Evolutionary conservation across 2,113 vertebrate species (phyloP).

Genomic region (Erythrolamprus reginae): DNA sequence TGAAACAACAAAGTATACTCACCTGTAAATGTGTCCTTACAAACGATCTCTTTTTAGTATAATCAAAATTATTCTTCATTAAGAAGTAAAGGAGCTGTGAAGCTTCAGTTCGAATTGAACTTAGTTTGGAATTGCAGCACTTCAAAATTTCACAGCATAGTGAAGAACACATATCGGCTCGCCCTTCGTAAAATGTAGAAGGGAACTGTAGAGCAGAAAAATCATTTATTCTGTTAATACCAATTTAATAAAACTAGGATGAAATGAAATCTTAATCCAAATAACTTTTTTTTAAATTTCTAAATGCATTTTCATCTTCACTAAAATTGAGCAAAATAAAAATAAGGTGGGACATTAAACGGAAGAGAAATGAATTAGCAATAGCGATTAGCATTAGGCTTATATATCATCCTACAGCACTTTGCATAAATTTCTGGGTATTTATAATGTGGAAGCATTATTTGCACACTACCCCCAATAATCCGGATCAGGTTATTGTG

Average conservation of each 20-base stretch:
- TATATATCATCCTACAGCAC: background rate
- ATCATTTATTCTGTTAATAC: background rate
- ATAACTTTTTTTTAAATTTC: background rate
- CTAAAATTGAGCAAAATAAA: background rate
- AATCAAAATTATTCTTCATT: conserved; percentile 99
- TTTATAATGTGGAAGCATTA: background rate
- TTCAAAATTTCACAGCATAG: conserved; percentile 97
- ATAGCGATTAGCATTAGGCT: background rate
- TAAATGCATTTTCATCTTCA: background rate
- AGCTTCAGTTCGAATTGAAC: conserved; percentile 90
- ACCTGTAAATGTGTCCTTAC: conserved; percentile 96
- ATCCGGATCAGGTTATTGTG: background rate
- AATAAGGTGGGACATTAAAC: background rate
- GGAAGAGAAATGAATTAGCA: background rate
- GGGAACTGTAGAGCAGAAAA: conserved; percentile 77
- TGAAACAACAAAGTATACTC: conserved; percentile 9
- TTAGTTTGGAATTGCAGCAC: conserved; percentile 95
- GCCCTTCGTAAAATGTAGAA: conserved; percentile 92
- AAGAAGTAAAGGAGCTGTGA: conserved; percentile 96
- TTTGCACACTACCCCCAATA: background rate
- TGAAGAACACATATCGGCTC: conserved; percentile 94
- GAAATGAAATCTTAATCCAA: background rate
- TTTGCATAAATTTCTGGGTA: background rate
- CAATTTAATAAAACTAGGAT: conserved; percentile 14
- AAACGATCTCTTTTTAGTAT: conserved; percentile 93